Percentiles rank a stretch among this genome's conserved stretches.
phyloP scores from a whole-genome alignment of 2,888 invertebrate genomes.

The Perithous albicinctus region DNA sequence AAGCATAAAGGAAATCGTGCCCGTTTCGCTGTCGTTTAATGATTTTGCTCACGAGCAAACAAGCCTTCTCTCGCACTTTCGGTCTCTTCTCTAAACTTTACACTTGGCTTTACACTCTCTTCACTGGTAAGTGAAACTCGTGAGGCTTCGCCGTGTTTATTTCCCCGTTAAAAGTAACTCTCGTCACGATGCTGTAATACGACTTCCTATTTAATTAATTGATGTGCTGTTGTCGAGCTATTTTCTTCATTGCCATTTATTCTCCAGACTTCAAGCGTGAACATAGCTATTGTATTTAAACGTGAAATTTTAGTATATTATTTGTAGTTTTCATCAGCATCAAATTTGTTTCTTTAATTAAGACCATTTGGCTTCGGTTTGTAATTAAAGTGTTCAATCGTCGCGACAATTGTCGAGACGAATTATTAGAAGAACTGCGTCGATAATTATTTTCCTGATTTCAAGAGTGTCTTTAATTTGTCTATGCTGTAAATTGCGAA shows the following conservation, averaged over 20 bases:
- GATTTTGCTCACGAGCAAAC: conserved; percentile 3
- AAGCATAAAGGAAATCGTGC: conserved; percentile 24
- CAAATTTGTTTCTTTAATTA: not conserved
- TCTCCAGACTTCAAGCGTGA: not conserved
- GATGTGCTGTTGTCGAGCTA: not conserved
- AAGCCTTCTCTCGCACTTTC: not conserved
- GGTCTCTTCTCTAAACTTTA: not conserved
- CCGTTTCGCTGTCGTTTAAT: not conserved
- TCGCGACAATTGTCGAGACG: not conserved
- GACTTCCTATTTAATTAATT: not conserved
- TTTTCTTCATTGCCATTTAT: not conserved
- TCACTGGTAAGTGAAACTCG: not conserved
- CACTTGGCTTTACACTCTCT: not conserved
- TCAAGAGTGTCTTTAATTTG: not conserved
- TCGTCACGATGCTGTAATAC: not conserved
- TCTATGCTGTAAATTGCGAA: not conserved
- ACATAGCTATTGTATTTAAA: not conserved
- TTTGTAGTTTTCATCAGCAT: too few relatives aligned
- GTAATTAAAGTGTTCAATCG: conserved; percentile 24
- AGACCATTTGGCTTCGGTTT: not conserved
- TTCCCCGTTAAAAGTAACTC: conserved; percentile 1
- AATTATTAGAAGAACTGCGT: not conserved
- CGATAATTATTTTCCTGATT: conserved; percentile 12
- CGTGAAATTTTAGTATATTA: too few relatives aligned
- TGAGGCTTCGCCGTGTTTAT: conserved; percentile 2